phyloP scores from a whole-genome alignment of 2,888 invertebrate species.

The Amblyjoppa fuscipennis region DNA sequence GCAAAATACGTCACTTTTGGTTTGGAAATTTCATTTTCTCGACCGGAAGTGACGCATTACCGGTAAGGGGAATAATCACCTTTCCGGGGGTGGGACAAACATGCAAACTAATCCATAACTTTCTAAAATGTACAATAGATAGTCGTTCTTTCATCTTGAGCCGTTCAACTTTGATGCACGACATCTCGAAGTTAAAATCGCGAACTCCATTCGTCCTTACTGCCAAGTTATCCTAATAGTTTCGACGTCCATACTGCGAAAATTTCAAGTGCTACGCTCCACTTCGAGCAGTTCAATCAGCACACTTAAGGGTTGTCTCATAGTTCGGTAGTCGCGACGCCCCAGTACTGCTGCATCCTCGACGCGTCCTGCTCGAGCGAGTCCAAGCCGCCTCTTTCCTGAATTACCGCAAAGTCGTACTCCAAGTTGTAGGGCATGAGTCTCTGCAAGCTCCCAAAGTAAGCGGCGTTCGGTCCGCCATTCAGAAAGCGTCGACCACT shows the following conservation, averaged over 20 bases:
- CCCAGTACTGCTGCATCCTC: conserved; percentile 97
- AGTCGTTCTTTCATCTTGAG: background rate
- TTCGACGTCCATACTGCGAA: background rate
- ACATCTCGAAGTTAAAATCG: background rate
- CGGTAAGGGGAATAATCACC: too few relatives aligned
- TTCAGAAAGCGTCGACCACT: conserved; percentile 88
- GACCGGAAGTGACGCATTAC: background rate
- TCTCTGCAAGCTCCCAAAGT: conserved; percentile 94
- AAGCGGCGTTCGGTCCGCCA: conserved; percentile 94
- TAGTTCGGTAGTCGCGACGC: conserved; percentile 94
- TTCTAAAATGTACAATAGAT: background rate
- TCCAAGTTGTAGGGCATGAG: conserved; percentile 94
- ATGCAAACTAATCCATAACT: background rate
- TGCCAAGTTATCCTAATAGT: background rate
- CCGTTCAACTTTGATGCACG: background rate
- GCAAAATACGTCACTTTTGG: too few relatives aligned
- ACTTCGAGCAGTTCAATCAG: background rate
- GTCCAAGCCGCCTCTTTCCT: conserved; percentile 91
- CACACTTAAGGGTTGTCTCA: conserved; percentile 82
- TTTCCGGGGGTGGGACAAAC: too few relatives aligned
- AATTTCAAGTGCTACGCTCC: background rate
- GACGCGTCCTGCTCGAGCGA: conserved; percentile 91
- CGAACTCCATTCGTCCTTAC: background rate
- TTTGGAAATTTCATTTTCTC: background rate
- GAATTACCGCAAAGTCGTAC: conserved; percentile 93